These are phyloP conservation scores for Oscheius sp. DNA, from an alignment of 2,888 invertebrate species.

Conservation along the genomic window DNA sequence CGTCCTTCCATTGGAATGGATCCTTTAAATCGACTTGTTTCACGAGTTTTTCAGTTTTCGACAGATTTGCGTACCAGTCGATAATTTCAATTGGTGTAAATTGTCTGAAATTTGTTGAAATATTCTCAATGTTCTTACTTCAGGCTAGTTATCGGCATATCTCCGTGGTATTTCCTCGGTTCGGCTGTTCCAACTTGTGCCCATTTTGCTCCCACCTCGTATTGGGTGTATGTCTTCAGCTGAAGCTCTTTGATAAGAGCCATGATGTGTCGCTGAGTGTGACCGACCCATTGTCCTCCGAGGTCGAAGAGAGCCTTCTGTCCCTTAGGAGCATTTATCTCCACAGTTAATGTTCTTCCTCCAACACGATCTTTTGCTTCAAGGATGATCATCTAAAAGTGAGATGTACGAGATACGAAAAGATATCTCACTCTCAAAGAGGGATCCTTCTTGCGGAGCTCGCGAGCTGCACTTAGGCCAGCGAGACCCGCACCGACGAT, in stretches of 20 bases:
- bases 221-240: slow-evolving; percentile 67
- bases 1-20: slow-evolving; percentile 38
- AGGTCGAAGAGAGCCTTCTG: slow-evolving; percentile 47
- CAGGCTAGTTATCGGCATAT: slow-evolving; percentile 36
- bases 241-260: slow-evolving; percentile 71
- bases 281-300: slow-evolving; percentile 72
- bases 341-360: slow-evolving; percentile 70
- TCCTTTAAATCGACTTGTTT: slow-evolving; percentile 34
- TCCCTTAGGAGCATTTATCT: slow-evolving; percentile 42
- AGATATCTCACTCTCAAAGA: slow-evolving; percentile 11
- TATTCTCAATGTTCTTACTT: slow-evolving; percentile 25
- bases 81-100: slow-evolving; percentile 38
- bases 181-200: slow-evolving; percentile 58
- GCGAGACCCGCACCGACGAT: slow-evolving; percentile 71
- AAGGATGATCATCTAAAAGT: slow-evolving; percentile 65
- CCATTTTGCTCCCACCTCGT: slow-evolving; percentile 62
- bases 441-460: slow-evolving; percentile 42
- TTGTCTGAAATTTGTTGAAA: slow-evolving; percentile 28
- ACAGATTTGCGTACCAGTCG: slow-evolving; percentile 32
- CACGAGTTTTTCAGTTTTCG: slow-evolving; percentile 36
- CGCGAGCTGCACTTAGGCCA: slow-evolving; percentile 69
- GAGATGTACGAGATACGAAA: neutral
- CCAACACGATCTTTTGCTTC: slow-evolving; percentile 72
- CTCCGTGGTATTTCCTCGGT: slow-evolving; percentile 37
- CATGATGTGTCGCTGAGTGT: slow-evolving; percentile 71